Conservation (phyloP, 2,797 vertebrate species). For the Tokudaia muenninki region DNA sequence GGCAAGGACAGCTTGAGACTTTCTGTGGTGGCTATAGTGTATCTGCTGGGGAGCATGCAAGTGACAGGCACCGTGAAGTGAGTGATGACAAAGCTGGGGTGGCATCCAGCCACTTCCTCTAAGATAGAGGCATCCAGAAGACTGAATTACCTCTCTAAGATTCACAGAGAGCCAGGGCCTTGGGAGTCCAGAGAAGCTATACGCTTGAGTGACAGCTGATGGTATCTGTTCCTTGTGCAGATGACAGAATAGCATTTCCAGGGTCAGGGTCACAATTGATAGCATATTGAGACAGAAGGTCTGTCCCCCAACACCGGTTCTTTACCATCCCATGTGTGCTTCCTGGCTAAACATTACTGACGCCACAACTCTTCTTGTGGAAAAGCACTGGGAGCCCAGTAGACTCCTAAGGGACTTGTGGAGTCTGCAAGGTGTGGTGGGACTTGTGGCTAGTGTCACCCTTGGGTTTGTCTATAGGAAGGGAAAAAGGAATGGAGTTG, state of each 20-base stretch:
- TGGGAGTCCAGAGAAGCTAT: background rate
- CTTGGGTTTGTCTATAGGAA: background rate
- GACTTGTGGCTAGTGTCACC: background rate
- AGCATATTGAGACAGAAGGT: background rate
- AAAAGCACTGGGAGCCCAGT: background rate
- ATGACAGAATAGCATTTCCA: background rate
- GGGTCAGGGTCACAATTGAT: rapidly evolving
- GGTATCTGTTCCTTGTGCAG: background rate
- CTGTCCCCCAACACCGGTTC: background rate
- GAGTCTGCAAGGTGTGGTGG: background rate
- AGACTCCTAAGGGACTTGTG: background rate
- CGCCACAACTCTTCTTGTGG: background rate
- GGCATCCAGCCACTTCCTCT: background rate
- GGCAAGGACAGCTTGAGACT: background rate
- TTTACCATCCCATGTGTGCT: no score
- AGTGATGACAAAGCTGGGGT: background rate
- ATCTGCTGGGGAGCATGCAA: background rate
- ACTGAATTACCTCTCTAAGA: rapidly evolving
- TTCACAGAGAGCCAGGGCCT: background rate
- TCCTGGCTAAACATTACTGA: background rate
- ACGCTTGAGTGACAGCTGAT: rapidly evolving
- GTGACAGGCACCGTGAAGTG: background rate
- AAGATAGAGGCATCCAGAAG: background rate
- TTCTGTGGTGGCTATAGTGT: rapidly evolving
- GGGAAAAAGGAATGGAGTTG: background rate